These are phyloP conservation scores for Dendroctonus ponderosae DNA, from an alignment of 1,140 invertebrate species.

Conservation along the genomic window DNA sequence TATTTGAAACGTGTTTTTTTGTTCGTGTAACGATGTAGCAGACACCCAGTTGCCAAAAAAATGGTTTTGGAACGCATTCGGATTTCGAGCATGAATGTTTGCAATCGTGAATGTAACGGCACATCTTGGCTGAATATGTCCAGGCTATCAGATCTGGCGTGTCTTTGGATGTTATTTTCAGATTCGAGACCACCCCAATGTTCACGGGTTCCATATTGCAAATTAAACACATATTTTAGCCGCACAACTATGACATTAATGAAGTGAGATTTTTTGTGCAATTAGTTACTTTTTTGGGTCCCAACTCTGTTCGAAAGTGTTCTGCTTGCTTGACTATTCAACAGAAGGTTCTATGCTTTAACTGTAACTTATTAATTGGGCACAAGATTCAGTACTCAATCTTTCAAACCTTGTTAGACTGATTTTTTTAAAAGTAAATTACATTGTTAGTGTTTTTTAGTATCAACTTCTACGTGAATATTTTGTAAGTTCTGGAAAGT, in stretches of 20 bases:
- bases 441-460: no score
- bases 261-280: no score
- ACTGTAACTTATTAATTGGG: not conserved
- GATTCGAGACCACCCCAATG: slow-evolving; percentile 9
- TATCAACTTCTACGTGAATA: no score
- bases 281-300: no score
- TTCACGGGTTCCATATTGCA: no score
- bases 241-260: no score
- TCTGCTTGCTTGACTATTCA: no score
- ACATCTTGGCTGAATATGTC: not conserved
- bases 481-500: no score
- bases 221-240: no score
- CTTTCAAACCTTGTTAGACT: no score
- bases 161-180: slow-evolving; percentile 8
- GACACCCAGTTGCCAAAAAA: slow-evolving; percentile 14
- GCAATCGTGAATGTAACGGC: slow-evolving; percentile 22
- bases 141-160: slow-evolving; percentile 12
- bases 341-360: not conserved
- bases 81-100: slow-evolving; percentile 13
- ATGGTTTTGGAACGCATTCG: slow-evolving; percentile 1
- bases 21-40: slow-evolving; percentile 1
- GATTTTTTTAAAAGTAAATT: no score
- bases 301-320: no score
- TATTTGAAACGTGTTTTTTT: slow-evolving; percentile 21
- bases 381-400: not conserved